Conservation (phyloP, 2,797 vertebrate genomes). For the Neosilurus mollespiculum region DNA sequence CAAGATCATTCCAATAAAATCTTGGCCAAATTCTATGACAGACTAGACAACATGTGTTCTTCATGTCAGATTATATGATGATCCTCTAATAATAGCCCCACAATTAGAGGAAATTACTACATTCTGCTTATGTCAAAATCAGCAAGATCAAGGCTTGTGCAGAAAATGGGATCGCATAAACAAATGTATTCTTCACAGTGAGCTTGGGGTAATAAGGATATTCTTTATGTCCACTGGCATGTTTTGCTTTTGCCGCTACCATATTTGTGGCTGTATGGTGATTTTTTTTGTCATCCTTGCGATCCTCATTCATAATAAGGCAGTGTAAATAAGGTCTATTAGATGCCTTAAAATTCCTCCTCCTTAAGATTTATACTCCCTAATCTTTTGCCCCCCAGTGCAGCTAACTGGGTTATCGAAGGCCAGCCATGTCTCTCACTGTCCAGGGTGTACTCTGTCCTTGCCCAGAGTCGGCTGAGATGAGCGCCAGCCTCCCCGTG, state of each 20-base stretch:
- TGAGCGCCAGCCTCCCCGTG: no score
- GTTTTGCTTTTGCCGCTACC: background rate
- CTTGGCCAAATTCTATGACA: conserved; percentile 12
- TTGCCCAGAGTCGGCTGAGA: no score
- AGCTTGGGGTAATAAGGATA: background rate
- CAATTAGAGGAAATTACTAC: conserved; percentile 25
- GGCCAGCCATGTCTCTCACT: no score
- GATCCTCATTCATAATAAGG: background rate
- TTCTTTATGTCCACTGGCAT: background rate
- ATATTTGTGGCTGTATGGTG: background rate
- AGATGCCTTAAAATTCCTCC: background rate
- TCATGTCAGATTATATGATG: conserved; percentile 19
- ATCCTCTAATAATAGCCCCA: conserved; percentile 21
- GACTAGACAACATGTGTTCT: conserved; percentile 17
- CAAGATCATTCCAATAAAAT: conserved; percentile 22
- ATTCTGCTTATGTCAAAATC: conserved; percentile 3
- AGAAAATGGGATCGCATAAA: background rate
- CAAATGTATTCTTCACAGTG: background rate
- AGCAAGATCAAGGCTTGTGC: background rate
- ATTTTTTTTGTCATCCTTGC: background rate
- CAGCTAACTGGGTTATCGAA: no score
- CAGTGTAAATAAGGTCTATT: background rate
- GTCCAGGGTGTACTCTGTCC: no score
- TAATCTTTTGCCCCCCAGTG: no score
- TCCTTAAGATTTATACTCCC: background rate